Evolutionary conservation across 2,888 invertebrate genomes (phyloP), one percentile per base, ranked within the genome.

Genomic region (Mantis religiosa): DNA sequence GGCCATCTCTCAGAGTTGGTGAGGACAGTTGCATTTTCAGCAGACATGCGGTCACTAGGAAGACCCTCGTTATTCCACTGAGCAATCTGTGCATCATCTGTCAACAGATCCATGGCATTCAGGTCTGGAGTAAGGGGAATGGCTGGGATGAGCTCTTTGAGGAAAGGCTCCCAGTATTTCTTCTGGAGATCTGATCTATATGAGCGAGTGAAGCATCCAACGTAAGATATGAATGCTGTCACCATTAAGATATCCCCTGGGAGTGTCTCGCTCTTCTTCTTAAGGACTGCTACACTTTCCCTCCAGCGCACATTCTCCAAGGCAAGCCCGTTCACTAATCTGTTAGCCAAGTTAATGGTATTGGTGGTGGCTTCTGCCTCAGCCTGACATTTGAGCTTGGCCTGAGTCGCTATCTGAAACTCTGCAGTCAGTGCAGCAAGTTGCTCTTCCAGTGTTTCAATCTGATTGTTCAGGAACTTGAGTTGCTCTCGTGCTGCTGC

Each of bases 1-100:
- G 99, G 98, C 98, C 98, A 99, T 41, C 98, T 94, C 83, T 98
- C 96, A 0, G 98, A 98, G 93, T 97, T 97, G 28, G 96, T 96
- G 88, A 99, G 94, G 91, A 99, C 98, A 28, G 97, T 97, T 8
- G 98, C 99, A 93, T 99, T 99, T 93, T 99, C 98, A 0, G 98
- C 95, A 12, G 98, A 98, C 98, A 98, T 98, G 87, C 97, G 95
- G 93, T 99, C 99, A 87, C 96, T 97, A 7, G 99, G 99, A 86
- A 99, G 93, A 90, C 95, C 98, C 93, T 98, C 98, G 92, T 99
- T 99, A 92, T 98, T 98, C 99, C 99, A 99, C 88, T 95, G 95
- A 0, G 99, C 99, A 89, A 99, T 96, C 93, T 97, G 96, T 0
- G 98, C 98, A 93, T 98, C 98, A 92, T 99, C 98, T 12, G 98